Evolutionary conservation across 2,888 invertebrate genomes (phyloP).

Genomic region (Nineta flava): DNA sequence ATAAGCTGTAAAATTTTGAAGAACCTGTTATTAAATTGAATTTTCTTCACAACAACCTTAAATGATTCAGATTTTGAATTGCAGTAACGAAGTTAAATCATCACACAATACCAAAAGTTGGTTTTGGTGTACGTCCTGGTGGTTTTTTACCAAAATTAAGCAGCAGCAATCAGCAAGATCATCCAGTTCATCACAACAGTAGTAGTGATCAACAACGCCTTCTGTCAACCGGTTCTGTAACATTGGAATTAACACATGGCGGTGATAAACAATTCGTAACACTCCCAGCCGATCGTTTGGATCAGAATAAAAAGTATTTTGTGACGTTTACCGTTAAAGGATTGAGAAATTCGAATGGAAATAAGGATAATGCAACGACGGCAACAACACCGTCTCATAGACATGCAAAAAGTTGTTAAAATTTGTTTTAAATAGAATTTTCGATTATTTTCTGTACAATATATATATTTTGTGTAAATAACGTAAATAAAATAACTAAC

Average conservation of each 20-base stretch:
- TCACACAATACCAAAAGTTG: slow-evolving; percentile 61
- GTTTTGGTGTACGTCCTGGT: slow-evolving; percentile 27
- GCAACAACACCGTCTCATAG: slow-evolving; percentile 21
- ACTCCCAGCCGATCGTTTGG: slow-evolving; percentile 71
- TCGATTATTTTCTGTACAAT: not conserved
- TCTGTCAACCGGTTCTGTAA: slow-evolving; percentile 34
- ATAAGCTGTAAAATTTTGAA: too few relatives aligned
- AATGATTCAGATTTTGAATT: slow-evolving; percentile 18
- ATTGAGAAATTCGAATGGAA: slow-evolving; percentile 11
- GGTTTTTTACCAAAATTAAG: slow-evolving; percentile 51
- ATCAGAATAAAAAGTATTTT: slow-evolving; percentile 80
- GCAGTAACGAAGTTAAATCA: slow-evolving; percentile 65
- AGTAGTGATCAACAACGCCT: slow-evolving; percentile 12
- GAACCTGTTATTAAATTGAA: too few relatives aligned
- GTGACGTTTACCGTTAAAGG: slow-evolving; percentile 86
- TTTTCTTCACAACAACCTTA: too few relatives aligned
- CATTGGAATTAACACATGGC: slow-evolving; percentile 70
- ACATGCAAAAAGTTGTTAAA: slow-evolving; percentile 29
- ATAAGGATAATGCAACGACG: slow-evolving; percentile 31
- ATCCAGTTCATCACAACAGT: too few relatives aligned
- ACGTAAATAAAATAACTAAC: too few relatives aligned
- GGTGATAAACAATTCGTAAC: slow-evolving; percentile 74
- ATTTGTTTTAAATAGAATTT: not conserved
- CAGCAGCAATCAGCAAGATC: slow-evolving; percentile 18
- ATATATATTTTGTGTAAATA: not conserved